phyloP scores from a whole-genome alignment of 2,113 vertebrate species.

The Zingel zingel region DNA sequence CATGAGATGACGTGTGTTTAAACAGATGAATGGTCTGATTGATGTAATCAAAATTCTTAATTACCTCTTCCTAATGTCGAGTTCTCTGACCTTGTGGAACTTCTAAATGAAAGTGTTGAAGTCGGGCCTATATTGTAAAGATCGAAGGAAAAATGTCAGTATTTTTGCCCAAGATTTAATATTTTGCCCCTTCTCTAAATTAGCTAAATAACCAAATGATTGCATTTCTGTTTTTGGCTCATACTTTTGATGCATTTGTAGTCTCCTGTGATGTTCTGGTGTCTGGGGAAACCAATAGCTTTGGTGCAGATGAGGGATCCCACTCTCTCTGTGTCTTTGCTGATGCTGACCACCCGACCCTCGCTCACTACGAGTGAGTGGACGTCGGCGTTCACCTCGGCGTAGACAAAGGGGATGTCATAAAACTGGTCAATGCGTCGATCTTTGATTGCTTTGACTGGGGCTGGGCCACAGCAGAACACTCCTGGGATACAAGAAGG shows the following conservation, averaged over 20 bases:
- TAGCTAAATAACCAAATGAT: neutral
- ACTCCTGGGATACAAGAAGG: constrained; percentile 70
- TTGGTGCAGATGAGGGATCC: constrained; percentile 84
- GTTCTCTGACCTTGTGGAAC: constrained; percentile 41
- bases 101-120: constrained; percentile 57
- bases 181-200: neutral
- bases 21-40: fast-evolving
- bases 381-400: constrained; percentile 88
- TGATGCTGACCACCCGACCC: constrained; percentile 18
- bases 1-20: neutral
- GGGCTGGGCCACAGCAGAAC: constrained; percentile 89
- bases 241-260: constrained; percentile 80
- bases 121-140: constrained; percentile 46
- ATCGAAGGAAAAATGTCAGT: neutral
- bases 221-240: neutral
- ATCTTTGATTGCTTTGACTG: constrained; percentile 83
- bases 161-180: neutral
- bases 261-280: constrained; percentile 76
- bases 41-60: neutral
- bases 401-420: constrained; percentile 89
- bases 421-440: constrained; percentile 78
- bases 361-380: constrained; percentile 58
- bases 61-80: constrained; percentile 61
- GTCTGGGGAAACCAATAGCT: constrained; percentile 50
- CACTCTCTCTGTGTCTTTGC: constrained; percentile 72